Evolutionary conservation across 2,113 vertebrate species (phyloP).

Genomic region (Trogon surrucura): DNA sequence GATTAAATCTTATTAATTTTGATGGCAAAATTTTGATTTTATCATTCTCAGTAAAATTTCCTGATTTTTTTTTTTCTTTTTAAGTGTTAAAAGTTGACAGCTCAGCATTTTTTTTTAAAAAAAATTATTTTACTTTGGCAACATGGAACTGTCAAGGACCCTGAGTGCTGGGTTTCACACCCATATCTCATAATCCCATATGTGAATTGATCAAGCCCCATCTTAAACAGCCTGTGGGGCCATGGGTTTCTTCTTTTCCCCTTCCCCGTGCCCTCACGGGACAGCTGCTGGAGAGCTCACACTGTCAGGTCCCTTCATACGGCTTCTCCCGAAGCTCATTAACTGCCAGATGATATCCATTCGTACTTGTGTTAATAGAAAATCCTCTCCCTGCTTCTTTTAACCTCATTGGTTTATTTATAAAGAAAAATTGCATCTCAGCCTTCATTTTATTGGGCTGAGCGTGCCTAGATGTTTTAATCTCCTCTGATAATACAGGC

Average conservation of each 20-base stretch:
- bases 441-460: background rate
- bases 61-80: background rate
- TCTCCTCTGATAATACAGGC: background rate
- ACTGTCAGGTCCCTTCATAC: background rate
- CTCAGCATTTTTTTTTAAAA: background rate
- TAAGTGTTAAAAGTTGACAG: background rate
- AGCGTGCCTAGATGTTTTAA: background rate
- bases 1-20: background rate
- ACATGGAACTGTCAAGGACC: background rate
- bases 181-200: background rate
- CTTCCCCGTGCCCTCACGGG: rapidly evolving
- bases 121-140: background rate
- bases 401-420: background rate
- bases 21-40: background rate
- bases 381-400: background rate
- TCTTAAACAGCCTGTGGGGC: background rate
- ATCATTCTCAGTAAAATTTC: background rate
- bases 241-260: background rate
- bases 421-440: background rate
- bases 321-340: background rate
- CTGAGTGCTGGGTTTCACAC: background rate
- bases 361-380: background rate
- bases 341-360: background rate
- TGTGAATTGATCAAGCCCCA: background rate
- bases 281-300: rapidly evolving